Conservation (phyloP, 1,140 invertebrate species). For the Brachionus sp. region DNA sequence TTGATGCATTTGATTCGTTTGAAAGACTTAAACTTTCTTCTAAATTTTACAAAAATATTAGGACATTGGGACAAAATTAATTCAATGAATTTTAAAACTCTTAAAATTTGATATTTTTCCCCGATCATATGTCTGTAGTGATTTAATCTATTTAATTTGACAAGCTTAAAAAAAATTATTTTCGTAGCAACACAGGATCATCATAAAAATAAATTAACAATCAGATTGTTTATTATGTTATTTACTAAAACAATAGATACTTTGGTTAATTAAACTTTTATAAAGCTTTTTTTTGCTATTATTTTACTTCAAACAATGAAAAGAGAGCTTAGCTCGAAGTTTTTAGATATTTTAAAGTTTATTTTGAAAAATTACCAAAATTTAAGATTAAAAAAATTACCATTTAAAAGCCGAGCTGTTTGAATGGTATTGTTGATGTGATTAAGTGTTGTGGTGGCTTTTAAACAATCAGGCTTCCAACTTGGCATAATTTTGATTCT, state of each 20-base stretch:
- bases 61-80: background rate
- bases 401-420: conserved; percentile 21
- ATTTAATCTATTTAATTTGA: no score
- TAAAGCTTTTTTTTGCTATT: background rate
- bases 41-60: conserved; percentile 3
- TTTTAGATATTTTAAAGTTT: background rate
- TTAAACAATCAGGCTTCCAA: conserved; percentile 45
- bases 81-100: background rate
- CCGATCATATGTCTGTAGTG: background rate
- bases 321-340: background rate
- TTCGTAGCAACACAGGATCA: no score
- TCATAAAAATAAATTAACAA: background rate
- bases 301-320: background rate
- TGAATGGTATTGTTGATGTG: conserved; percentile 32
- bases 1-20: background rate
- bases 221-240: no score
- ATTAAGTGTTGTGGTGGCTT: conserved; percentile 2
- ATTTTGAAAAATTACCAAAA: background rate
- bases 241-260: background rate
- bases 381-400: conserved; percentile 11
- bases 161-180: no score
- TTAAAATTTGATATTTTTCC: background rate
- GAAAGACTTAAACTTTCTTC: conserved; percentile 23
- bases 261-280: background rate
- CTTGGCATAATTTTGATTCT: conserved; percentile 18